Evolutionary conservation across 2,113 vertebrate species (phyloP).

Genomic region (Mirounga angustirostris): DNA sequence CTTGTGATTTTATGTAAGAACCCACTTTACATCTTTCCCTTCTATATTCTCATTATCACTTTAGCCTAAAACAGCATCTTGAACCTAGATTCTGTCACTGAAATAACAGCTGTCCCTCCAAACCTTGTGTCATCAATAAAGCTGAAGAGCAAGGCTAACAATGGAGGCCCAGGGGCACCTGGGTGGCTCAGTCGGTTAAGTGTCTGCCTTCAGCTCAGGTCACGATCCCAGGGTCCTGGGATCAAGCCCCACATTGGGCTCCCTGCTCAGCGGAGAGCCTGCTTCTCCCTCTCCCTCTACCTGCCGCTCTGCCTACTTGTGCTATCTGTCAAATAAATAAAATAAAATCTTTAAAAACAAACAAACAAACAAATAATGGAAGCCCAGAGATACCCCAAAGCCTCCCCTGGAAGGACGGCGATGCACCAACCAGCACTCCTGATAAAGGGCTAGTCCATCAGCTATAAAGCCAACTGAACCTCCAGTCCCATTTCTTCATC

Average conservation of each 20-base stretch:
- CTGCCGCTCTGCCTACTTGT: no score
- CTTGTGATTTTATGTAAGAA: background rate
- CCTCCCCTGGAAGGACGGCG: background rate
- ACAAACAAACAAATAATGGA: background rate
- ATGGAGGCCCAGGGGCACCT: background rate
- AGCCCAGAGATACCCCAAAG: background rate
- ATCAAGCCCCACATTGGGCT: no score
- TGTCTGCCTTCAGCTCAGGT: no score
- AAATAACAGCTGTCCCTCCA: background rate
- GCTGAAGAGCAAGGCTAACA: background rate
- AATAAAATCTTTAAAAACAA: no score
- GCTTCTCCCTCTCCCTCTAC: no score
- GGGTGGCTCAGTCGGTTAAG: no score
- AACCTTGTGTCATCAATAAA: background rate
- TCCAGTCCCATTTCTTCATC: background rate
- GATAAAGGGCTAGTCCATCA: background rate
- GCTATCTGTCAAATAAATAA: no score
- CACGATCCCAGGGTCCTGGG: no score
- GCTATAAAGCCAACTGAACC: background rate
- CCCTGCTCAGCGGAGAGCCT: no score
- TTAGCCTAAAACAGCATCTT: background rate
- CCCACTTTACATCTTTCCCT: background rate
- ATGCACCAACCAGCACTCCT: no score
- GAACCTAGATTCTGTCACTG: background rate
- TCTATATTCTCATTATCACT: background rate